Percentiles rank a stretch among this genome's conserved stretches.
phyloP scores from a whole-genome alignment of 2,797 vertebrate genomes.

The Limosa lapponica region DNA sequence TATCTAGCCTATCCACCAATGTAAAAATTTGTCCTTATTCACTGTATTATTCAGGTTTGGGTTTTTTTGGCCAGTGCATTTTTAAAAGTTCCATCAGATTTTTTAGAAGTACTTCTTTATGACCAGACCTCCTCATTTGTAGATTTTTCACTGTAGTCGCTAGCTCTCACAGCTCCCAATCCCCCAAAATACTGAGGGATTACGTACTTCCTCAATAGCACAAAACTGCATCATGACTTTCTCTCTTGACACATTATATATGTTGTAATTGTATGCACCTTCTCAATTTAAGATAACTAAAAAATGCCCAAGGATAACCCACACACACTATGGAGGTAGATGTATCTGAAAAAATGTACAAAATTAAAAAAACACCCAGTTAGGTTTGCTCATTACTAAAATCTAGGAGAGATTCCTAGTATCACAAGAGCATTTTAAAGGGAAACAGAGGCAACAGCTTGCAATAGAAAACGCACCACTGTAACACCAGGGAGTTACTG shows the following conservation, averaged over 20 bases:
- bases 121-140: neutral
- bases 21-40: neutral
- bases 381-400: neutral
- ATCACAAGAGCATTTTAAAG: neutral
- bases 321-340: neutral
- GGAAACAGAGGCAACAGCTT: neutral
- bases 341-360: fast-evolving
- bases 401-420: neutral
- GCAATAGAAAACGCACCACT: neutral
- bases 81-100: neutral
- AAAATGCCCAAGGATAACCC: neutral
- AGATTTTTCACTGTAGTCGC: neutral
- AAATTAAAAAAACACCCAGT: neutral
- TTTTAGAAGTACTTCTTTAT: neutral
- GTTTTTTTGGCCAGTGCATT: neutral
- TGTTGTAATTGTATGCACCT: neutral
- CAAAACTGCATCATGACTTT: neutral
- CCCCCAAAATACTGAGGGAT: neutral
- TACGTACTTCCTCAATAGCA: fast-evolving
- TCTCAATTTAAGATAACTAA: neutral
- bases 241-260: neutral
- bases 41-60: neutral
- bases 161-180: neutral
- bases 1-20: neutral
- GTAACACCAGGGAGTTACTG: neutral